Base-by-base conservation (phyloP, 2,888 invertebrate genomes). In the Punctoribates punctum region DNA sequence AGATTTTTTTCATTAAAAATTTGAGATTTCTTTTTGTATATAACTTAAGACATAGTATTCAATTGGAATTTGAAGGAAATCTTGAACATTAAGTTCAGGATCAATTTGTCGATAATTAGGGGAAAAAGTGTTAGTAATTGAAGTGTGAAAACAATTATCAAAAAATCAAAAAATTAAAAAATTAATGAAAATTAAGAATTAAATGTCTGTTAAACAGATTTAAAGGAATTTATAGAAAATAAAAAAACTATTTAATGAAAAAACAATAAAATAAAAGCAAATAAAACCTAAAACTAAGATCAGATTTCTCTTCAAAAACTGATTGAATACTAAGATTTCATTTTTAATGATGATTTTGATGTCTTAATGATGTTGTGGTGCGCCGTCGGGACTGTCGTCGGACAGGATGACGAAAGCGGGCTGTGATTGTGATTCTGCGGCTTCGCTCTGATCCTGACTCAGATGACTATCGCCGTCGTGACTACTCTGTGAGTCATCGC, bases 321-420 rank as follows among this genome's bases (percentile, higher is more conserved):
- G 9, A 67, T 67, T 67, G 65, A 67, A 67, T 67, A 67, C 65
- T 67, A 38, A 38, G n/a, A 20, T 6, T 1, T 20, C 8, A 67
- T 34, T 38, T 29, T 15, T 15, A 29, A 38, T 34, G 17, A 20
- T 1, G 20, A n/a, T 34, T 62, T 25, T 67, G 8, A 27, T 38
- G 46, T 46, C n/a, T 48, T 42, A 42, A 27, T 48, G 72, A 72
- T 72, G 42, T 72, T 46, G 46, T 25, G 42, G 48, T 25, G 48
- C 15, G 13, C 20, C 46, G 48, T 11, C 72, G n/a, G 25, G 25
- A 72, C 48, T 72, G 38, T 72, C 72, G 27, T 72, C 72, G 17
- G 72, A 46, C 25, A 72, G 48, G 9, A 72, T 72, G 48, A 72
- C 72, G 25, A 72, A 72, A 9, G 72, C 46, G 3, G 72, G 72